phyloP scores from a whole-genome alignment of 2,888 invertebrate species.

The Apeira syringaria region DNA sequence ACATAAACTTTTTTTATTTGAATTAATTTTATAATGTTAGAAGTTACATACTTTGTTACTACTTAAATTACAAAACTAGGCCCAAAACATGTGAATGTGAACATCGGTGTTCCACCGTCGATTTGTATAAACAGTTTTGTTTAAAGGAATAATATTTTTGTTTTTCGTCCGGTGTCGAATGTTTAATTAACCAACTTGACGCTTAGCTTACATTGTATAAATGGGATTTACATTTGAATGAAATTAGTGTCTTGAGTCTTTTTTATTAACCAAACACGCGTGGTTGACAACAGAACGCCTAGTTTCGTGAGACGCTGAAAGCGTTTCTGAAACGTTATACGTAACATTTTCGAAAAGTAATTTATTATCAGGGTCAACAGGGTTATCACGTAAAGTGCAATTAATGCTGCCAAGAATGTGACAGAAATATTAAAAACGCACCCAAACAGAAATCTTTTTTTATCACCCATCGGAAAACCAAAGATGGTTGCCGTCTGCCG shows the following conservation, averaged over 20 bases:
- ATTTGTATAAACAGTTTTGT: constrained; percentile 40
- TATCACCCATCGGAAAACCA: constrained; percentile 25
- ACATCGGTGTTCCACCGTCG: constrained; percentile 21
- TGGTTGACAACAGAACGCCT: too few relatives aligned
- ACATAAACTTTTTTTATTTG: too few relatives aligned
- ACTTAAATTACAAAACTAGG: not conserved
- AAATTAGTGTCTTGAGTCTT: too few relatives aligned
- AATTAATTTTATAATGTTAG: too few relatives aligned
- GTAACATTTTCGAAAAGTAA: too few relatives aligned
- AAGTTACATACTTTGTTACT: too few relatives aligned
- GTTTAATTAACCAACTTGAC: constrained; percentile 20
- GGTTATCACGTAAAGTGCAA: too few relatives aligned
- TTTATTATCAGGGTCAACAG: too few relatives aligned
- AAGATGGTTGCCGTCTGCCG: constrained; percentile 45
- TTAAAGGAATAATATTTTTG: constrained; percentile 43
- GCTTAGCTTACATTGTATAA: constrained; percentile 20
- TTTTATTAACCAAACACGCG: too few relatives aligned
- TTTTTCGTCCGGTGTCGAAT: constrained; percentile 34
- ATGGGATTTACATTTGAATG: not conserved
- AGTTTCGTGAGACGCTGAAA: too few relatives aligned
- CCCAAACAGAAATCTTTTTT: constrained; percentile 10
- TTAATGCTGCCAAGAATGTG: too few relatives aligned
- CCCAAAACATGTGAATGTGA: constrained; percentile 17
- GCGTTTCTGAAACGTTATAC: too few relatives aligned
- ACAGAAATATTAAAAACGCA: not conserved